A percentile compares a stretch with the other conserved stretches of the same genome.
phyloP scores from a whole-genome alignment of 2,797 vertebrate genomes.

The Apodemus agrarius region DNA sequence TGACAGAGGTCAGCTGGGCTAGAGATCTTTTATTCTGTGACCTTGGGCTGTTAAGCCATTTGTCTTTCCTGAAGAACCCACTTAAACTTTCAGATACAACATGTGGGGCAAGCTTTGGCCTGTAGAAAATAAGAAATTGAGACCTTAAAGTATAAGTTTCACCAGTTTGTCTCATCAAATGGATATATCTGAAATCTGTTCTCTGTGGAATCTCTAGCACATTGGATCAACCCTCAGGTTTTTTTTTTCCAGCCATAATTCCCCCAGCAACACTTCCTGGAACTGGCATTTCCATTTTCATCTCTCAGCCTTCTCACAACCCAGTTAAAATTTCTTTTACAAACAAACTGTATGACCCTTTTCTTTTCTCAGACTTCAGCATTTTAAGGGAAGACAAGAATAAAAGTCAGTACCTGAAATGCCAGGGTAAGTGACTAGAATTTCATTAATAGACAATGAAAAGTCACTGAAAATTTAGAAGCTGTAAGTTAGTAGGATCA shows the following conservation, averaged over 20 bases:
- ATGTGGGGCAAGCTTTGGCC: neutral
- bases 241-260: neutral
- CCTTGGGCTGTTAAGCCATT: neutral
- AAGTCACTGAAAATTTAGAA: conserved; percentile 29
- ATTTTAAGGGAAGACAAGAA: neutral
- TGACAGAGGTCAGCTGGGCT: neutral
- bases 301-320: neutral
- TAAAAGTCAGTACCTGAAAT: neutral
- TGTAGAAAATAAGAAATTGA: neutral
- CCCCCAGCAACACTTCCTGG: neutral
- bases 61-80: neutral
- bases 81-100: neutral
- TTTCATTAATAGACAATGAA: conserved; percentile 42
- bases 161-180: neutral
- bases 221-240: neutral
- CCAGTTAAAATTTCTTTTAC: neutral
- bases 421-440: neutral
- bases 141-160: neutral
- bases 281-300: neutral
- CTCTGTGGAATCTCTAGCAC: neutral
- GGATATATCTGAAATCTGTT: neutral
- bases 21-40: neutral
- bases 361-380: neutral
- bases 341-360: neutral
- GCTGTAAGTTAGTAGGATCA: neutral